Conservation (phyloP, 2,113 vertebrate genomes). For the Talpa occidentalis region DNA sequence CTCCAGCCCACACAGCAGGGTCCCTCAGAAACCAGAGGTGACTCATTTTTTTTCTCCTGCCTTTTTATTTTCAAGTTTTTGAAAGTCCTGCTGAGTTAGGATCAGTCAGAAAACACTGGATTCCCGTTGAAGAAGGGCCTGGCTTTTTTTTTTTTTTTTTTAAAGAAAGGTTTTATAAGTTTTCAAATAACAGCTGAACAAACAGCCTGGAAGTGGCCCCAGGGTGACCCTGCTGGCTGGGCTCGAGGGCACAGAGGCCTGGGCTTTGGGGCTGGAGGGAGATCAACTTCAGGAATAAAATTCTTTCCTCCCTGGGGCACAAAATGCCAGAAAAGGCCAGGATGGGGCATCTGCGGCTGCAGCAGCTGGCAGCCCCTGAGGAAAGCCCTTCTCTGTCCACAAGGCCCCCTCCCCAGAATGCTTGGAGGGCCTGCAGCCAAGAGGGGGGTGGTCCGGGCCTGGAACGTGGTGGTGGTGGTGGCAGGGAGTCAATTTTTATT, state of each 20-base stretch:
- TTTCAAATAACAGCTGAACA: conserved; percentile 7
- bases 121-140: neutral
- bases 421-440: neutral
- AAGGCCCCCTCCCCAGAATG: neutral
- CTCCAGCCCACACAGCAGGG: too few relatives aligned
- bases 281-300: neutral
- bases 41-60: too few relatives aligned
- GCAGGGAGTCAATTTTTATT: neutral
- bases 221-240: neutral
- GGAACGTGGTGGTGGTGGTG: neutral
- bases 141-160: neutral
- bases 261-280: neutral
- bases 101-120: neutral
- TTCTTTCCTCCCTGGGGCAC: neutral
- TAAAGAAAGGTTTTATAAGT: neutral
- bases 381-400: neutral
- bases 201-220: neutral
- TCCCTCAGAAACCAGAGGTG: neutral
- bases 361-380: neutral
- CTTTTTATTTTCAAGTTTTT: neutral
- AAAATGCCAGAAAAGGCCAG: neutral
- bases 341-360: neutral
- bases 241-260: neutral
- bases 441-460: accelerated
- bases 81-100: conserved; percentile 25